phyloP scores from a whole-genome alignment of 2,113 vertebrate genomes.

The Anthoscopus minutus region DNA sequence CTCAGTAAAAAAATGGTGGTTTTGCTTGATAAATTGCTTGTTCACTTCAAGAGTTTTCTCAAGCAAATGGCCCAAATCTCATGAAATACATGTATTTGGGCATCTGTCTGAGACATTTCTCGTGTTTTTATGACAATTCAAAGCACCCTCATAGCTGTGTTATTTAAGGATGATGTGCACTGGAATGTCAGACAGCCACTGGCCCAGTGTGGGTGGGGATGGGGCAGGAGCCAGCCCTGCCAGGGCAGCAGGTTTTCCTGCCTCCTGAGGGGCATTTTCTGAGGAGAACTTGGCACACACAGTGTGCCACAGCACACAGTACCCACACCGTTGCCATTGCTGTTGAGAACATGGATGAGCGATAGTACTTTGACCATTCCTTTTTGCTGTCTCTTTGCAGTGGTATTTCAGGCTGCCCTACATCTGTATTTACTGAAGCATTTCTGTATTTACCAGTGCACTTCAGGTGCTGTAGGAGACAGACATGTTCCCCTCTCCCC shows the following conservation, averaged over 20 bases:
- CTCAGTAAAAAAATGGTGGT: not conserved
- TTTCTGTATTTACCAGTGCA: rapidly evolving
- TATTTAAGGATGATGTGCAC: not conserved
- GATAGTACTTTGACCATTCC: not conserved
- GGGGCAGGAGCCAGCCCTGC: not conserved
- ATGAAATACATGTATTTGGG: not conserved
- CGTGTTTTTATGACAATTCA: not conserved
- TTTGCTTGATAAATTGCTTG: not conserved
- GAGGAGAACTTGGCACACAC: not conserved
- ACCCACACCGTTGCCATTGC: not conserved
- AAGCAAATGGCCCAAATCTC: not conserved
- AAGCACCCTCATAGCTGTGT: not conserved
- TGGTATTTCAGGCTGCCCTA: not conserved
- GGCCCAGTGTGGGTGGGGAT: rapidly evolving
- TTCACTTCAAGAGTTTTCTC: not conserved
- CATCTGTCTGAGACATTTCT: not conserved
- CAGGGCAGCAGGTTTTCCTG: rapidly evolving
- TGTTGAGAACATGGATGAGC: rapidly evolving
- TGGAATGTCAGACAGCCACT: rapidly evolving
- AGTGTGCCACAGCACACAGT: too few species aligned
- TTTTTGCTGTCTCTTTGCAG: not conserved
- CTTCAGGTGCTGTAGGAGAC: not conserved
- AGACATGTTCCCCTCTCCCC: not conserved
- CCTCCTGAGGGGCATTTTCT: not conserved
- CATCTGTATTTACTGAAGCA: not conserved